Evolutionary conservation across 2,888 invertebrate species (phyloP), one percentile per base, ranked within the genome.

Genomic region (Dione vanillae): DNA sequence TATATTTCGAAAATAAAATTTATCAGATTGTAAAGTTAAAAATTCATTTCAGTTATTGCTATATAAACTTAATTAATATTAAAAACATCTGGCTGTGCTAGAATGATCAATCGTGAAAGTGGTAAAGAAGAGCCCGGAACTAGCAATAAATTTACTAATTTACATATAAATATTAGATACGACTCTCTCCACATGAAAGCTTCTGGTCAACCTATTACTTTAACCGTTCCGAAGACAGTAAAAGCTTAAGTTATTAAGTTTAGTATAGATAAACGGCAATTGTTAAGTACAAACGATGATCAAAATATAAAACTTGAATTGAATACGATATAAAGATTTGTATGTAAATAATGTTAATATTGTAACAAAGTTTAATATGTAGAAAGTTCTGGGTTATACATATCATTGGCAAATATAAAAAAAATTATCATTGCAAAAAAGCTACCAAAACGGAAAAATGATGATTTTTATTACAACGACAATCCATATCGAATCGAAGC

Each of bases 41-140:
- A n/a, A n/a, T n/a, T n/a, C n/a, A 12, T 43, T 43, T 43, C 43
- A 43, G 12, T 43, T 2, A 1, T 12, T 43, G 12, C 12, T n/a
- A 35, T 27, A 0, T 10, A 16, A 52, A 20, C 11, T 6, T 62
- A 66, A 56, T 11, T 37, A 43, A 62, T 58, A 56, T 12, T 11
- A 40, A 56, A 37, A 47, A 35, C 9, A 54, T 69, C 27, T 71
- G 54, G 78, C 81, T 82, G 82, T 78, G 80, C 80, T 88, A 90
- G 88, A 90, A 88, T 27, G 27, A 88, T 87, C 85, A 80, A 79
- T 73, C 80, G 90, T 84, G 91, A 91, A 91, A 91, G 91, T 88
- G 83, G 87, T 85, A 83, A 85, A 79, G 85, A 85, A 80, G 83
- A 83, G 75, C 78, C 79, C 77, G 64, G 75, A 91, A 89, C 87